Conservation (phyloP, 2,113 vertebrate genomes). For the Erythrolamprus reginae region DNA sequence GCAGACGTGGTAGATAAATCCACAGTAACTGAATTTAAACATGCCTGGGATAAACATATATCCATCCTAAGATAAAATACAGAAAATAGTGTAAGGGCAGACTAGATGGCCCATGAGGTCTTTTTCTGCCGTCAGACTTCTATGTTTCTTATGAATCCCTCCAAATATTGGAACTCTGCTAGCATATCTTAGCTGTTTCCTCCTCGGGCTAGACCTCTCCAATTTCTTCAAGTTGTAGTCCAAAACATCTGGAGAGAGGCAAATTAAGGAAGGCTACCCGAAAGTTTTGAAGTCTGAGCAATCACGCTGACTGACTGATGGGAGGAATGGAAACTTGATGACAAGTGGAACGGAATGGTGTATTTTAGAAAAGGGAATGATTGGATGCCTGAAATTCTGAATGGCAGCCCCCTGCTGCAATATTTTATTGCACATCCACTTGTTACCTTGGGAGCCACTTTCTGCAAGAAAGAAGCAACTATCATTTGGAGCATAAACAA, state of each 20-base stretch:
- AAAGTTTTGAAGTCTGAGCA: not conserved
- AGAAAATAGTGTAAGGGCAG: too few species aligned
- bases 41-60: too few species aligned
- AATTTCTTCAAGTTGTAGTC: not conserved
- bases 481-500: slow-evolving; percentile 14
- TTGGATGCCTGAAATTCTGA: not conserved
- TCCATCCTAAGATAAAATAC: too few species aligned
- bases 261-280: not conserved
- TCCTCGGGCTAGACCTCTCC: not conserved
- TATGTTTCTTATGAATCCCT: not conserved
- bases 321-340: not conserved
- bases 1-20: too few species aligned
- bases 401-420: not conserved
- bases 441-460: not conserved
- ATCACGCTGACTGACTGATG: not conserved
- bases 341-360: not conserved
- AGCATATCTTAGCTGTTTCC: not conserved
- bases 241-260: not conserved
- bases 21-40: too few species aligned
- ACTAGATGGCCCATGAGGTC: too few species aligned
- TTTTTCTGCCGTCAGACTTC: too few species aligned
- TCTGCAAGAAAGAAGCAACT: not conserved
- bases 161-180: not conserved
- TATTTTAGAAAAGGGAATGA: not conserved
- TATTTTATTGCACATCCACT: not conserved